Evolutionary conservation across 2,113 vertebrate genomes (phyloP).

Genomic region (Turdus rufiventris): DNA sequence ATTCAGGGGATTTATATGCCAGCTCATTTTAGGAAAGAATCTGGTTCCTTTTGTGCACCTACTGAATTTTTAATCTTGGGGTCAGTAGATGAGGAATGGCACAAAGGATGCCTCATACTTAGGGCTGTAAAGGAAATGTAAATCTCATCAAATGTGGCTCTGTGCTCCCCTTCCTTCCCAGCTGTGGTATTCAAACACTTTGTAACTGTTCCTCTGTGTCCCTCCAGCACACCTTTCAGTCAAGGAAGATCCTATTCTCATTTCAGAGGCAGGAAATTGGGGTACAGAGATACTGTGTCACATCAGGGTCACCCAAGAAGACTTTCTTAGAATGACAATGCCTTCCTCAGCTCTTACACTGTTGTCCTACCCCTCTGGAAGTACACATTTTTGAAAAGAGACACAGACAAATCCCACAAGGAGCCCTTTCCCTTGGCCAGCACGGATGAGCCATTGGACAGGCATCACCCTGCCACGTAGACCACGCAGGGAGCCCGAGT

Average conservation of each 20-base stretch:
- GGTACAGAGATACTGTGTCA: neutral
- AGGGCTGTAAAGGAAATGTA: neutral
- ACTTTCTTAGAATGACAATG: neutral
- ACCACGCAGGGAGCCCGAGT: neutral
- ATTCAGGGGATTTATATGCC: neutral
- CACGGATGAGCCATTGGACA: neutral
- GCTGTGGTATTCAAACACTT: neutral
- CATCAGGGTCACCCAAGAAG: neutral
- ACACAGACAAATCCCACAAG: neutral
- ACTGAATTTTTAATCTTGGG: neutral
- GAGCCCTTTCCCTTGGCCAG: neutral
- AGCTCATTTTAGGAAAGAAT: neutral
- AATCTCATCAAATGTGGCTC: neutral
- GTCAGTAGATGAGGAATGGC: neutral
- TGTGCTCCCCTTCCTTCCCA: neutral
- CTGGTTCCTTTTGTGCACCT: neutral
- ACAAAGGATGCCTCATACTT: neutral
- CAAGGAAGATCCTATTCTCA: neutral
- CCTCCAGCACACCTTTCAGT: neutral
- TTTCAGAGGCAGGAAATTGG: neutral
- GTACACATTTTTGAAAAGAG: neutral
- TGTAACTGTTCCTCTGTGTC: neutral
- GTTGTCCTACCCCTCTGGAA: neutral
- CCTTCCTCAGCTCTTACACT: neutral
- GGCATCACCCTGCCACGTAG: neutral